These are phyloP conservation scores for Dolichoris vasculosae DNA, from an alignment of 1,140 invertebrate species.

Conservation along the genomic window DNA sequence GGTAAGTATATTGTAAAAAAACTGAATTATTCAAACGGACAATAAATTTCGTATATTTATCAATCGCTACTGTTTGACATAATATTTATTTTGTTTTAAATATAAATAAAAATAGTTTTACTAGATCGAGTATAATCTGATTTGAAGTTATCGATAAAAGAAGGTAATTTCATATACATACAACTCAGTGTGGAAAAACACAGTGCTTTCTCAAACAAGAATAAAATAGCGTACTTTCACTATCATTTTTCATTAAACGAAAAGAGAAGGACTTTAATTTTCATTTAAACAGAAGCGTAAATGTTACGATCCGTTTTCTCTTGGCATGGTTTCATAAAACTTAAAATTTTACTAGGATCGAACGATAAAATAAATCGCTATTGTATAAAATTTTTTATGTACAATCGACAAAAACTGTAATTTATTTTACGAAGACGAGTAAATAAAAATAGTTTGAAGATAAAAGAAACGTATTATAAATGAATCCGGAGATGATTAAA, in stretches of 20 bases:
- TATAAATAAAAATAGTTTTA: background rate
- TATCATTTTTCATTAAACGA: background rate
- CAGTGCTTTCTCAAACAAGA: background rate
- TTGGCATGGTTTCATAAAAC: background rate
- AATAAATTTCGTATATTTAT: too few species aligned
- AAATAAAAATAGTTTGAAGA: background rate
- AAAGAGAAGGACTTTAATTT: constrained; percentile 7
- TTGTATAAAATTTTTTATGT: background rate
- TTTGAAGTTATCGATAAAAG: too few species aligned
- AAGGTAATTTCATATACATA: background rate
- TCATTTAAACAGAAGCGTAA: background rate
- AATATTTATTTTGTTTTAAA: background rate
- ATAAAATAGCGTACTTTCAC: background rate
- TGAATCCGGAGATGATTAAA: background rate
- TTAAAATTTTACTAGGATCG: background rate
- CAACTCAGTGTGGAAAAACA: background rate
- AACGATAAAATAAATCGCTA: background rate
- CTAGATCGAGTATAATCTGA: too few species aligned
- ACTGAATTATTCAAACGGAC: too few species aligned
- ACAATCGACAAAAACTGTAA: background rate
- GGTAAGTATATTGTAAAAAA: background rate
- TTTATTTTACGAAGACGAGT: background rate
- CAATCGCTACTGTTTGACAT: too few species aligned
- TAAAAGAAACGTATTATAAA: too few species aligned
- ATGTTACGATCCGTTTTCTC: background rate